These are phyloP conservation scores for Mormyrops boulengeri DNA, from an alignment of 2,797 vertebrate species.

Conservation along the genomic window DNA sequence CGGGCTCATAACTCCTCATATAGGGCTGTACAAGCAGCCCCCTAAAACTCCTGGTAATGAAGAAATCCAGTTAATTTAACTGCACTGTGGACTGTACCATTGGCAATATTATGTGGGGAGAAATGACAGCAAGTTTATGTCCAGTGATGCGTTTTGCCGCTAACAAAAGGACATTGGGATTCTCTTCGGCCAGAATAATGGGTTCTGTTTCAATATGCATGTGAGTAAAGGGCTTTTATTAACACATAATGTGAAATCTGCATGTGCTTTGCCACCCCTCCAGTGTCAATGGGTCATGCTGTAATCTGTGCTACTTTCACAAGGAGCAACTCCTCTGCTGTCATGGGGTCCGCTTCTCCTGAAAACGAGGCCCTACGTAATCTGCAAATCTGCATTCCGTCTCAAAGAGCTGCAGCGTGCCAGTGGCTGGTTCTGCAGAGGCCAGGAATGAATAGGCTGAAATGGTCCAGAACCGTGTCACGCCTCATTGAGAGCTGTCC, in stretches of 20 bases:
- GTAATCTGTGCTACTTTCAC: not conserved
- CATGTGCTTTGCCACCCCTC: not conserved
- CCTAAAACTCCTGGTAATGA: not conserved
- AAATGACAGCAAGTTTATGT: not conserved
- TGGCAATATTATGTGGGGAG: not conserved
- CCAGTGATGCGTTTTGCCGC: not conserved
- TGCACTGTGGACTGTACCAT: not conserved
- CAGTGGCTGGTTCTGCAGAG: not conserved
- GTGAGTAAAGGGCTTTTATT: not conserved
- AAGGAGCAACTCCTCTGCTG: not conserved
- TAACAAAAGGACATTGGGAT: not conserved
- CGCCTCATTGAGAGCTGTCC: conserved; percentile 10
- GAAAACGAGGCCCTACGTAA: conserved; percentile 10
- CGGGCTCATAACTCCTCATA: not conserved
- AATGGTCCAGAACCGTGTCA: conserved; percentile 10
- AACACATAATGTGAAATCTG: not conserved
- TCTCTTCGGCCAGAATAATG: not conserved
- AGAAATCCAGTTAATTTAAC: not conserved
- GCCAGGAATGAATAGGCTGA: conserved; percentile 4
- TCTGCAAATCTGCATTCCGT: conserved; percentile 7
- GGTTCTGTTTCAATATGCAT: not conserved
- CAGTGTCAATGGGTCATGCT: not conserved
- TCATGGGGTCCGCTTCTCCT: not conserved
- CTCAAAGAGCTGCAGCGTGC: not conserved
- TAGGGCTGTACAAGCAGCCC: not conserved